Conservation (phyloP, 1,140 invertebrate species). For the Drosophila navojoa region DNA sequence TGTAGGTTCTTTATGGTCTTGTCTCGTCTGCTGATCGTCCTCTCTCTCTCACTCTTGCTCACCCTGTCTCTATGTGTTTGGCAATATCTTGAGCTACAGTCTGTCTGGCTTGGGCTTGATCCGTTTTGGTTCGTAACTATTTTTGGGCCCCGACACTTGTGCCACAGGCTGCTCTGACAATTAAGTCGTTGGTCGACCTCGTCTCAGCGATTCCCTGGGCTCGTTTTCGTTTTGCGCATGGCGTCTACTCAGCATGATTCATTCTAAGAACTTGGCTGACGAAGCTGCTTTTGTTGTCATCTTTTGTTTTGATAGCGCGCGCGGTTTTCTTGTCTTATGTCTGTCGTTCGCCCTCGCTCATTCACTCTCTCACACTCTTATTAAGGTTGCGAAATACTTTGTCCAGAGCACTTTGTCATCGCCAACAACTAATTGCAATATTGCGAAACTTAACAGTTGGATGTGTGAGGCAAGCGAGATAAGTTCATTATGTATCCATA, state of each 20-base stretch:
- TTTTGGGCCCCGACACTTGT: conserved; percentile 51
- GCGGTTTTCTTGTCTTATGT: conserved; percentile 28
- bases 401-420: conserved; percentile 17
- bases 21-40: conserved; percentile 34
- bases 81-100: conserved; percentile 10
- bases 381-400: conserved; percentile 44
- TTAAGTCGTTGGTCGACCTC: conserved; percentile 47
- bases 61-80: conserved; percentile 3
- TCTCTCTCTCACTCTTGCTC: neutral
- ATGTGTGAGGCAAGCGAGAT: conserved; percentile 31
- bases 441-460: conserved; percentile 49
- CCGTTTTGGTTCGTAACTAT: conserved; percentile 38
- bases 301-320: conserved; percentile 52
- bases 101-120: conserved; percentile 22
- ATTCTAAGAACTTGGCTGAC: conserved; percentile 53
- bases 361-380: neutral
- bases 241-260: conserved; percentile 58
- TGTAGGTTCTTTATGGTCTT: conserved; percentile 64
- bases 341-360: conserved; percentile 1
- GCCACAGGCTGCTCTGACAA: conserved; percentile 30
- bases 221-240: conserved; percentile 31
- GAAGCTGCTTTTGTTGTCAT: conserved; percentile 54
- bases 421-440: conserved; percentile 44
- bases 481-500: conserved; percentile 19
- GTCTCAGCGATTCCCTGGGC: conserved; percentile 9